phyloP scores from a whole-genome alignment of 2,797 vertebrate species.

The Falco naumanni region DNA sequence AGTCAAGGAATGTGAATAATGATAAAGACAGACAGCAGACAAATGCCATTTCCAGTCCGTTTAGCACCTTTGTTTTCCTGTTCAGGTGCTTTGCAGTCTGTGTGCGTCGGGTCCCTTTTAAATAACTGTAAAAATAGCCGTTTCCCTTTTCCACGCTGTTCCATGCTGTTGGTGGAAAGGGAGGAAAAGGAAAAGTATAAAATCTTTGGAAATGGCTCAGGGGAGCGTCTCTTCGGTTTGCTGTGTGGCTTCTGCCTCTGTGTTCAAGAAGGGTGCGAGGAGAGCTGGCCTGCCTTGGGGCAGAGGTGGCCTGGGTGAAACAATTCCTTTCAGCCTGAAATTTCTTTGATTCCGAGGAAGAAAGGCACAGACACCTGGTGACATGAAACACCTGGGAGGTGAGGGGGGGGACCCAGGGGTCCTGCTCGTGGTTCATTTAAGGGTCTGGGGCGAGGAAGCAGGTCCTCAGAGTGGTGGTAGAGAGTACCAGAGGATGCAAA shows the following conservation, averaged over 20 bases:
- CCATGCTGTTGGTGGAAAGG: background rate
- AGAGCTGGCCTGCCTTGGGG: background rate
- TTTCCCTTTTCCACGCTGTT: background rate
- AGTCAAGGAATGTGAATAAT: background rate
- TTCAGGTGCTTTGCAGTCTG: background rate
- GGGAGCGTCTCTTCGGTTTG: fast-evolving
- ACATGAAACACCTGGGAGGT: background rate
- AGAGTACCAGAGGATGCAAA: background rate
- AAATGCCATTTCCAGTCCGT: background rate
- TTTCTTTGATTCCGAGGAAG: background rate
- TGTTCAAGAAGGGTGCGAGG: background rate
- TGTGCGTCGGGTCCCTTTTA: fast-evolving
- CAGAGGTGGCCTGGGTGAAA: background rate
- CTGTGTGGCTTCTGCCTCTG: background rate
- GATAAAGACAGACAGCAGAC: background rate
- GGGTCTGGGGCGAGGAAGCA: background rate
- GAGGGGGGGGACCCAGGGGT: background rate
- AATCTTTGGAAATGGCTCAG: background rate
- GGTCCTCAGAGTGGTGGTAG: background rate
- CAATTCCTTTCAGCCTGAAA: background rate
- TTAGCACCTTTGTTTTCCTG: background rate
- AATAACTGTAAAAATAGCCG: background rate
- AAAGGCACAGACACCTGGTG: background rate
- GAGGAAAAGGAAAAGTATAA: background rate
- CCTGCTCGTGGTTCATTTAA: background rate